These are phyloP conservation scores for Vanessa atalanta DNA, from an alignment of 1,140 invertebrate species.

Conservation along the genomic window DNA sequence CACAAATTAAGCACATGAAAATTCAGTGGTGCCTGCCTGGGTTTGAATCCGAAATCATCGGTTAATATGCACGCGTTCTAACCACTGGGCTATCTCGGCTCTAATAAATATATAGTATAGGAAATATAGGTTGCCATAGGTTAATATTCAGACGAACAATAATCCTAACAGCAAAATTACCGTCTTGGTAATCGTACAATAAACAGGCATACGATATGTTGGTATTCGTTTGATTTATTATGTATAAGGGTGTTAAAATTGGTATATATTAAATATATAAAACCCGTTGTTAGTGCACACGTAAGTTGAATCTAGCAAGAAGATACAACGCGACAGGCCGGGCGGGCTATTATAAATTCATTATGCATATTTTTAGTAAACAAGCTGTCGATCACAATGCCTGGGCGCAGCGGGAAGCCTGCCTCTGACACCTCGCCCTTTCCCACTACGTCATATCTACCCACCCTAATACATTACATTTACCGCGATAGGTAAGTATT, in stretches of 20 bases:
- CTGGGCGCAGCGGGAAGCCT: constrained; percentile 66
- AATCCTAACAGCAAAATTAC: background rate
- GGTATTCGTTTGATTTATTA: too few relatives aligned
- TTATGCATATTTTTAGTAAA: constrained; percentile 81
- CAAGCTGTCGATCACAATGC: constrained; percentile 80
- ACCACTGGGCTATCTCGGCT: too few relatives aligned
- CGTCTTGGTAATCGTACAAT: too few relatives aligned
- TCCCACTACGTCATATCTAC: constrained; percentile 48
- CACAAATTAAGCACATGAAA: too few relatives aligned
- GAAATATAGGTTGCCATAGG: too few relatives aligned
- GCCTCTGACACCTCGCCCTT: constrained; percentile 63
- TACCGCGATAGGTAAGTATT: constrained; percentile 7
- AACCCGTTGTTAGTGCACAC: constrained; percentile 17
- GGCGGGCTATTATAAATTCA: constrained; percentile 78
- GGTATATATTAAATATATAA: background rate
- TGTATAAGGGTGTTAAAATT: background rate
- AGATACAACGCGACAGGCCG: constrained; percentile 50
- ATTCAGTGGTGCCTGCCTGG: too few relatives aligned
- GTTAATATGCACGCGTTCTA: too few relatives aligned
- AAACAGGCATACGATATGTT: too few relatives aligned
- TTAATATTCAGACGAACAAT: too few relatives aligned
- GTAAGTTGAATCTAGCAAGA: constrained; percentile 35
- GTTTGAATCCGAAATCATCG: too few relatives aligned
- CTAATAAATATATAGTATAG: too few relatives aligned
- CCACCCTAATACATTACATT: constrained; percentile 48